A percentile compares a stretch with the other conserved stretches of the same genome.
Conservation (phyloP, 2,797 vertebrate genomes). For the Phaenicophaeus curvirostris region DNA sequence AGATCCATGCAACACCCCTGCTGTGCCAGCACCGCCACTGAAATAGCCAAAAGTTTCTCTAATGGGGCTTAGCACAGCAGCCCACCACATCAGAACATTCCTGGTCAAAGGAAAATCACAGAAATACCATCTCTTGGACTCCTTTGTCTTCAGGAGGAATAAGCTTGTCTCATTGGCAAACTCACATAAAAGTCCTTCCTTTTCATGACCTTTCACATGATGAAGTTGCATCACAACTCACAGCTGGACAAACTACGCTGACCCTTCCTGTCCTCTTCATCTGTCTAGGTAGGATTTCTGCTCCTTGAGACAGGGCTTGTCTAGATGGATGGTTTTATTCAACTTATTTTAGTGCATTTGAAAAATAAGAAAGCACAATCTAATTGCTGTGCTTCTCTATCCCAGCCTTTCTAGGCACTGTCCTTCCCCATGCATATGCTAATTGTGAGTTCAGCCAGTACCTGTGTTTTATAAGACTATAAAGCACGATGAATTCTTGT, state of each 20-base stretch:
- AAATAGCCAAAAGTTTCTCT: background rate
- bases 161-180: background rate
- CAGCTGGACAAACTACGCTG: background rate
- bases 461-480: background rate
- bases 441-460: background rate
- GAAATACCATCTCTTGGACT: background rate
- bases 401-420: background rate
- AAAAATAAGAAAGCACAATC: background rate
- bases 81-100: background rate
- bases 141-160: background rate
- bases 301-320: background rate
- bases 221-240: background rate
- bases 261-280: background rate
- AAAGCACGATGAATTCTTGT: background rate
- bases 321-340: background rate
- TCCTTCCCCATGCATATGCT: background rate
- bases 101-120: background rate
- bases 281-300: background rate
- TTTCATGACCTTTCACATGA: background rate
- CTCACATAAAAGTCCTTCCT: background rate
- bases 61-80: background rate
- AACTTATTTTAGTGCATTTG: background rate
- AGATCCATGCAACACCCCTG: background rate
- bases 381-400: background rate
- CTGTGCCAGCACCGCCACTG: background rate